Evolutionary conservation across 2,113 vertebrate genomes (phyloP), one percentile per base, ranked within the genome.

Genomic region (Pseudonaja textilis): DNA sequence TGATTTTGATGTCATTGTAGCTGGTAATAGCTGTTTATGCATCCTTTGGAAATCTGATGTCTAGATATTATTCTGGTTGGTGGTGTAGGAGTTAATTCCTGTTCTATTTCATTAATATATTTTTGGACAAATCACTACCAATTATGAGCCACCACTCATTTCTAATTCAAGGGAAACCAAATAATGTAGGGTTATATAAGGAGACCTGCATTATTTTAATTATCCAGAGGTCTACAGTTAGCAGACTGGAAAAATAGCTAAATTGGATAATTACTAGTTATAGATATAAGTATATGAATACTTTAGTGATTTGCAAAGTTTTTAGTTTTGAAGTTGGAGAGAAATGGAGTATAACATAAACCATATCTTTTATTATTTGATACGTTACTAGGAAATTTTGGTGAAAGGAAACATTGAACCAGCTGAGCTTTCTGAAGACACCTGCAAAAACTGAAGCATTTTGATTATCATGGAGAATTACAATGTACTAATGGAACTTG

Each of bases 401-500:
- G 6, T n/a, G 47, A 25, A 45, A 11, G 50, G 47, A 7, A 45
- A n/a, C 54, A 50, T 39, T 6, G 74, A 92, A 55, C 12, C 42
- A 34, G 23, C 22, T 25, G 22, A 52, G 42, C 4, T 59, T 85
- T 88, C 57, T 12, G 85, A 45, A 59, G 20, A 85, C 11, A 22
- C 22, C 45, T 57, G 39, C 22, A 89, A 93, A 52, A n/a, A 86
- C 47, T 89, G 50, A 85, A 89, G 69, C 56, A 52, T 22, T 52
- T 85, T 59, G 42, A 10, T 29, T 93, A 95, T 88, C 90, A 99
- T 99, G 99, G 98, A 99, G 64, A 92, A 94, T 23, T 99, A 99
- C 81, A 57, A 92, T 0, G 29, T 98, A 9, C 94, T 98, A 85
- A 97, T 95, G 89, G 96, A 98, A 42, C 96, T 99, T 2, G 99